Evolutionary conservation across 2,888 invertebrate species (phyloP), one percentile per base, ranked within the genome.

Genomic region (Leptopterna dolabrata): DNA sequence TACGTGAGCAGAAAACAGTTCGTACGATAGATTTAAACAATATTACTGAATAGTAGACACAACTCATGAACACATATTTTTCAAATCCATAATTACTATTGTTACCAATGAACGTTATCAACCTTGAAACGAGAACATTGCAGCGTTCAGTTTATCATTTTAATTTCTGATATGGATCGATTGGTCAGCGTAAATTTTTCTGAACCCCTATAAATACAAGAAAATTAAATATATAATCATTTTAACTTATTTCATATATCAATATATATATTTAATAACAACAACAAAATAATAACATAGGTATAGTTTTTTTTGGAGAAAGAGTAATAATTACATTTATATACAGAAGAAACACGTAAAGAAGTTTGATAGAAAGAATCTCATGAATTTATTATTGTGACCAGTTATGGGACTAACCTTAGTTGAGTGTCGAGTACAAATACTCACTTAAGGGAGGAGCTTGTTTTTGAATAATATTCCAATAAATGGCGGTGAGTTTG

Each of bases 121-220:
- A 36, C 7, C 2, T 36, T 36, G 36, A 7, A 51, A 51, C 16
- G 51, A 80, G 43, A 47, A 45, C 14, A 45, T 78, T 19, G 45
- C 80, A 13, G 43, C 36, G 11, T 76, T 41, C 47, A 16, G 41
- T 45, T 45, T 19, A 16, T 13, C 70, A 83, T 83, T 83, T 70
- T 83, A 70, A 71, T 85, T 24, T 30, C 73, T 84, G 88, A 88
- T 88, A 88, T 88, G 88, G 87, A 88, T 88, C 80, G 85, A 84
- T 88, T 87, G 88, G 87, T 88, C 88, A 83, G 63, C 86, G 76
- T 80, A 29, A 88, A 76, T 36, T 41, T 80, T 80, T 87, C 70
- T 88, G 83, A 76, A 80, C 78, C 86, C 84, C 84, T 78, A 84
- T 86, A 88, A 86, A 85, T 88, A 88, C 87, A 30, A 81, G 82